A percentile compares a stretch with the other conserved stretches of the same genome.
Conservation (phyloP, 2,888 invertebrate species). For the Melitaea athalia region DNA sequence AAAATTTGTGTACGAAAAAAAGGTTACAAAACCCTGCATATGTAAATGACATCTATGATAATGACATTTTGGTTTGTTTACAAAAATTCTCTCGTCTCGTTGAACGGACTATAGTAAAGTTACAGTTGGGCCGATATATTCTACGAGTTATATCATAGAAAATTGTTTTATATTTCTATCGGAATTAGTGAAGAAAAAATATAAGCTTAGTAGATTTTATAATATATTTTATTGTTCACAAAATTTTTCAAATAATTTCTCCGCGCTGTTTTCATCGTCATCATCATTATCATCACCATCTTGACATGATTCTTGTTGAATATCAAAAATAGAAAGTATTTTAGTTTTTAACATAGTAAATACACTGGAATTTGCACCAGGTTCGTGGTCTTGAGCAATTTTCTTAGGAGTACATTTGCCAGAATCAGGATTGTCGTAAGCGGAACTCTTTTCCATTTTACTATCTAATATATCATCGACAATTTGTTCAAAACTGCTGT, state of each 20-base stretch:
- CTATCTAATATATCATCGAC: conserved; percentile 20
- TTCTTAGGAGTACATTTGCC: conserved; percentile 11
- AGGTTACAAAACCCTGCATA: too few relatives aligned
- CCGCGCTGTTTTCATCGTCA: conserved; percentile 22
- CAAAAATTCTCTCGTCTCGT: too few relatives aligned
- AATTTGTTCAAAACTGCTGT: conserved; percentile 23
- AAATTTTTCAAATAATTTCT: conserved; percentile 29
- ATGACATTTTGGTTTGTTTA: too few relatives aligned
- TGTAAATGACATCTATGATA: too few relatives aligned
- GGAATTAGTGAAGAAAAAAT: too few relatives aligned
- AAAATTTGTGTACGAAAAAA: too few relatives aligned
- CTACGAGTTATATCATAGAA: too few relatives aligned
- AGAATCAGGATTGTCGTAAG: conserved; percentile 22
- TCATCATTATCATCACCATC: conserved; percentile 20
- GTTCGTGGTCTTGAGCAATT: conserved; percentile 25
- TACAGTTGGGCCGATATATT: too few relatives aligned
- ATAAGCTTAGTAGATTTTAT: not conserved
- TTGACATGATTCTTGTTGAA: conserved; percentile 9
- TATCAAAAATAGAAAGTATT: conserved; percentile 29
- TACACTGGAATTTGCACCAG: conserved; percentile 20
- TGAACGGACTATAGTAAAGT: too few relatives aligned
- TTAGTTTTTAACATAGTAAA: conserved; percentile 32
- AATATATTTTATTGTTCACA: conserved; percentile 22
- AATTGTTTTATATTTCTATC: too few relatives aligned
- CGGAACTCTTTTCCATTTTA: conserved; percentile 28